Percentiles rank a stretch among this genome's conserved stretches.
These are phyloP conservation scores for Manis pentadactyla DNA, from an alignment of 2,797 vertebrate genomes.

Conservation along the genomic window DNA sequence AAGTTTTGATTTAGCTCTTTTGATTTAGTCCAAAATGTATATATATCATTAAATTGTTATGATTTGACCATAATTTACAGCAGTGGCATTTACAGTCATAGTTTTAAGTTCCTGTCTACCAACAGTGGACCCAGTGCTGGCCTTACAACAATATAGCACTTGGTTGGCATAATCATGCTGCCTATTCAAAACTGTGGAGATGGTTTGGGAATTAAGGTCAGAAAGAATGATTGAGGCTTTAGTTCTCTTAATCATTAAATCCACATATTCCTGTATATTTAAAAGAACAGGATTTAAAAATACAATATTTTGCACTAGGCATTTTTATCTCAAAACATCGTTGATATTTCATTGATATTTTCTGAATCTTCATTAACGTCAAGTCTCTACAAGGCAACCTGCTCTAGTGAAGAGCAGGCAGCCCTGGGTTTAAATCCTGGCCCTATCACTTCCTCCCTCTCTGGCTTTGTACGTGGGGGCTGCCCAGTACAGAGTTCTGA, in stretches of 20 bases:
- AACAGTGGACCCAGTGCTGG: rapidly evolving
- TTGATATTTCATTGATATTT: background rate
- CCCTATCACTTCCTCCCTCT: background rate
- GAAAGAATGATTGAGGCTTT: background rate
- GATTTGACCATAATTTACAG: background rate
- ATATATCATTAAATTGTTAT: background rate
- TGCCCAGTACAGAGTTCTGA: background rate
- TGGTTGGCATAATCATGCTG: constrained; percentile 13
- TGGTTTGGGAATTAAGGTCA: background rate
- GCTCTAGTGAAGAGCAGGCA: background rate
- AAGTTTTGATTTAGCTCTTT: constrained; percentile 29
- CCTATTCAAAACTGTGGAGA: constrained; percentile 26
- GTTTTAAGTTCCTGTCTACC: constrained; percentile 15
- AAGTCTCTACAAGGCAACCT: background rate
- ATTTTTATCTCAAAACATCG: background rate
- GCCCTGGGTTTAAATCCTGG: background rate
- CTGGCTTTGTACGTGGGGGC: background rate
- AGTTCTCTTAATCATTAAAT: constrained; percentile 3
- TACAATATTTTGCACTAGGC: background rate
- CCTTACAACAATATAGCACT: background rate
- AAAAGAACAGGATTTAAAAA: constrained; percentile 2
- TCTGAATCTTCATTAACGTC: background rate
- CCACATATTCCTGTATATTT: background rate
- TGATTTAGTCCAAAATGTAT: background rate
- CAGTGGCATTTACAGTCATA: background rate